Conservation (phyloP, 2,888 invertebrate species). For the Rhimphoctona megacephalus region DNA sequence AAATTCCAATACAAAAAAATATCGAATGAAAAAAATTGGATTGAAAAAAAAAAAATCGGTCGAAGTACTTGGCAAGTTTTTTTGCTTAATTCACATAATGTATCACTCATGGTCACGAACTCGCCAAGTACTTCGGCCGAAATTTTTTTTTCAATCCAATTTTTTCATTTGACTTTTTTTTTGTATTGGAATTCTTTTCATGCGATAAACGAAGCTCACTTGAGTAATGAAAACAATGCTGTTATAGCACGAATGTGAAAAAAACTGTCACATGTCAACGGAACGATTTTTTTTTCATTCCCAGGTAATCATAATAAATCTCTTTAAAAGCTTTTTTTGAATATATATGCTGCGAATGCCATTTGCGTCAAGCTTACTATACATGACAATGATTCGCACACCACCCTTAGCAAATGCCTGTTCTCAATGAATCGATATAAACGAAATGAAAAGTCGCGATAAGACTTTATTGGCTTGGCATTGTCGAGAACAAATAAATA, state of each 20-base stretch:
- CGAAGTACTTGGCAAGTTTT: too few relatives aligned
- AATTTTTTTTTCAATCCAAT: too few relatives aligned
- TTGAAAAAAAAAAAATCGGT: too few relatives aligned
- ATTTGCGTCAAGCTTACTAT: slow-evolving; percentile 19
- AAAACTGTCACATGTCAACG: neutral
- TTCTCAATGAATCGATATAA: slow-evolving; percentile 24
- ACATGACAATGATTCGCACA: slow-evolving; percentile 13
- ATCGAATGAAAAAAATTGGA: too few relatives aligned
- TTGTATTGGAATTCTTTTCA: too few relatives aligned
- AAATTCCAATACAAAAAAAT: too few relatives aligned
- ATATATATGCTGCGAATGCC: neutral
- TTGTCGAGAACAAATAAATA: slow-evolving; percentile 44
- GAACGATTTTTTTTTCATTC: neutral
- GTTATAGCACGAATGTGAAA: neutral
- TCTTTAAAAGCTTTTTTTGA: neutral
- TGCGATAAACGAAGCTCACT: too few relatives aligned
- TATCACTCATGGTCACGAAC: too few relatives aligned
- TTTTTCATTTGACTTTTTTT: too few relatives aligned
- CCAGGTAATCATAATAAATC: neutral
- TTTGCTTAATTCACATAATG: too few relatives aligned
- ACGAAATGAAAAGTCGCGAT: slow-evolving; percentile 34
- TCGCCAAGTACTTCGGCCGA: too few relatives aligned
- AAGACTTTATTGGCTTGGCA: slow-evolving; percentile 22
- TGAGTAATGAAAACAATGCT: too few relatives aligned
- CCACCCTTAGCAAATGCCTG: neutral